phyloP scores from a whole-genome alignment of 2,888 invertebrate genomes.

The Melanostoma scalare region DNA sequence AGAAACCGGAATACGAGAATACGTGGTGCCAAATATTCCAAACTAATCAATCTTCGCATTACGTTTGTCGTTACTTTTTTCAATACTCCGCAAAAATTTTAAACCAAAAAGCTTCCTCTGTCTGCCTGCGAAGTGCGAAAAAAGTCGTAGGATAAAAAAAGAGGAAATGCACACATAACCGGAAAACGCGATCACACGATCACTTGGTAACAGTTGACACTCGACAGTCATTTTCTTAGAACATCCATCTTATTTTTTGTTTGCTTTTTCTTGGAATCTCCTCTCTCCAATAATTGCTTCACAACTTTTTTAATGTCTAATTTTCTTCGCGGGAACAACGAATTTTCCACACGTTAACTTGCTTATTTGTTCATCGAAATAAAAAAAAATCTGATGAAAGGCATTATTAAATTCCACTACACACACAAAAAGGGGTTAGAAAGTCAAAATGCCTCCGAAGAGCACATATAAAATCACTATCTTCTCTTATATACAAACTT shows the following conservation, averaged over 20 bases:
- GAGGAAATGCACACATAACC: conserved; percentile 58
- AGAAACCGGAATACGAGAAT: conserved; percentile 50
- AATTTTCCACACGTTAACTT: conserved; percentile 48
- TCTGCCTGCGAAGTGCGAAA: conserved; percentile 17
- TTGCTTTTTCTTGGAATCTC: conserved; percentile 10
- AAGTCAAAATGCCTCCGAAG: conserved; percentile 60
- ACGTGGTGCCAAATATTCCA: conserved; percentile 32
- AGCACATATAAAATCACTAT: conserved; percentile 37
- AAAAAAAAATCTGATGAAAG: conserved; percentile 25
- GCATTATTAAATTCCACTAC: conserved; percentile 48
- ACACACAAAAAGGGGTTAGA: conserved; percentile 65
- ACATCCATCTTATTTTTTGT: conserved; percentile 18
- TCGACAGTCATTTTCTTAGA: conserved; percentile 28
- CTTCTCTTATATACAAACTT: conserved; percentile 47
- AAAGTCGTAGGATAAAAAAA: conserved; percentile 20
- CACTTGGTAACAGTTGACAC: conserved; percentile 59
- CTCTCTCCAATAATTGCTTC: conserved; percentile 7
- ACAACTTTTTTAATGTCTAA: conserved; percentile 27
- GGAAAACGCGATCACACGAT: conserved; percentile 65
- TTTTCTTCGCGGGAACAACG: conserved; percentile 20
- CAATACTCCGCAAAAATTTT: conserved; percentile 25
- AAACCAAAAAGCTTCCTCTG: conserved; percentile 33
- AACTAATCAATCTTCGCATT: conserved; percentile 20
- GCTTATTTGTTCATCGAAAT: conserved; percentile 30
- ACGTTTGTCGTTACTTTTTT: conserved; percentile 37